A percentile compares a stretch with the other conserved stretches of the same genome.
Evolutionary conservation across 2,888 invertebrate genomes (phyloP).

Genomic region (Aelia acuminata): DNA sequence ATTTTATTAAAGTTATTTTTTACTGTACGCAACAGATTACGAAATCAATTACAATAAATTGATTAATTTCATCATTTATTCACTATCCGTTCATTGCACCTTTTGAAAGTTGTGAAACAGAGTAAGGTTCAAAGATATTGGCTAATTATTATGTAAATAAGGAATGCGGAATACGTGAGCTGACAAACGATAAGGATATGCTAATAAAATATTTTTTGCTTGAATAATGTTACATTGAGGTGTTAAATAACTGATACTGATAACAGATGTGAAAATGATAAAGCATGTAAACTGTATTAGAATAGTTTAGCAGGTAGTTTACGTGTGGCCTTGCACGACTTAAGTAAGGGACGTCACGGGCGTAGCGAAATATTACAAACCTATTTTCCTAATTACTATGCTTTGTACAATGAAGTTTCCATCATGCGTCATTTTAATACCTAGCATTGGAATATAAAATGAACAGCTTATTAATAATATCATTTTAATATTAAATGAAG

Average conservation of each 20-base stretch:
- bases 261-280: not conserved
- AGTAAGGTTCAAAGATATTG: not conserved
- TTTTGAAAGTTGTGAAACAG: not conserved
- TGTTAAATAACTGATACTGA: not conserved
- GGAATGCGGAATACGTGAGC: not conserved
- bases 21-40: no score
- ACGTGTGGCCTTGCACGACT: conserved; percentile 46
- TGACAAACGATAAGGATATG: not conserved
- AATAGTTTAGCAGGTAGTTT: not conserved
- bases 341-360: not conserved
- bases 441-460: no score
- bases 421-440: not conserved
- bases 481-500: no score
- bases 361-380: not conserved
- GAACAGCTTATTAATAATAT: no score
- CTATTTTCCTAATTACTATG: not conserved
- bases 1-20: no score
- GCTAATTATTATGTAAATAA: not conserved
- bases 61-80: no score
- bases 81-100: not conserved
- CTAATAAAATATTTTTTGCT: not conserved
- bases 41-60: no score
- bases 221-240: not conserved
- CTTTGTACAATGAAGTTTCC: not conserved
- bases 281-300: not conserved